Base-by-base conservation (phyloP, 92 coral and sea anemone genomes). In the Porites rus region DNA sequence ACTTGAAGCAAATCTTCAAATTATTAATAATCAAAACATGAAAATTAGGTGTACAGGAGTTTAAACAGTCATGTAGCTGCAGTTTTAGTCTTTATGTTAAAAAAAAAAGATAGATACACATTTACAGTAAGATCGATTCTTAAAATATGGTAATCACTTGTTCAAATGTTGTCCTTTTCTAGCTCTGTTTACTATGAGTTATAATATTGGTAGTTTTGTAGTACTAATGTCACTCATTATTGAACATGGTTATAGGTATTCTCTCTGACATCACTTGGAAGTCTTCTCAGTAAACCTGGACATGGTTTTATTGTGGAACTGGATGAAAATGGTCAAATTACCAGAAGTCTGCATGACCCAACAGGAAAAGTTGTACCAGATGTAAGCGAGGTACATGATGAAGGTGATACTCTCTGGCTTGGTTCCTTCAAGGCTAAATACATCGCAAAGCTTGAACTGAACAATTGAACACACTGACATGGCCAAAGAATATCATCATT, bases 311-410 rank as follows among this genome's bases (percentile, higher is more conserved):
- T 94, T 52, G 6, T 94, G 68, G 96, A 94, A 88, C 78, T 94
- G 70, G 84, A 94, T 69, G 95, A 94, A 24, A 77, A 83, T 63
- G 98, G 98, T 31, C 85, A 90, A 59, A 86, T 94, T 17, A 82
- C 75, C 22, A 76, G 90, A 58, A 92, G 94, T 54, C 74, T 94
- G 22, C 96, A 94, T 59, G 98, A 92, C 65, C 94, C 93, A n/a
- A 90, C 85, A 0, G 93, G 91, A 68, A 59, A 78, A n/a, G 91
- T 83, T 53, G 59, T 93, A 10, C 62, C 90, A 31, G 87, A 76
- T 28, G 85, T 88, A 13, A 94, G 98, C 65, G 98, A 94, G 78
- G 88, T 94, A 8, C 98, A 94, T n/a, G 98, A 94, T 22, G 98
- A 94, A 56, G 81, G 92, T 53, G 94, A 84, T 51, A 72, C 66